phyloP scores from a whole-genome alignment of 2,113 vertebrate species.

The Nycticryphes semicollaris region DNA sequence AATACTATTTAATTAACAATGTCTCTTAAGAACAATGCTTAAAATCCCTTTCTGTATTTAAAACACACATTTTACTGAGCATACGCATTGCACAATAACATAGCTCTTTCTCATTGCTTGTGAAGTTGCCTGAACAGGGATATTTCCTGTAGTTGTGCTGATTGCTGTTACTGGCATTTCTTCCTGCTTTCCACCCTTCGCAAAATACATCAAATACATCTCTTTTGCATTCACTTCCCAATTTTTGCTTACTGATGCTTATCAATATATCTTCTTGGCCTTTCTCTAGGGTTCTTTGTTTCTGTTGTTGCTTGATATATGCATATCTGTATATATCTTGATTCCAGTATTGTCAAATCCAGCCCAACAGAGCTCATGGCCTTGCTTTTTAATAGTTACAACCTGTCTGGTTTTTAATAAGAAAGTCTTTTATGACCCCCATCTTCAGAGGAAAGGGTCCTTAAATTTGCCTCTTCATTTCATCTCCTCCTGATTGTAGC shows the following conservation, averaged over 20 bases:
- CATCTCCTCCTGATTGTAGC: background rate
- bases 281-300: background rate
- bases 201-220: background rate
- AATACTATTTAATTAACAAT: background rate
- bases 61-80: background rate
- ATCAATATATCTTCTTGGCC: background rate
- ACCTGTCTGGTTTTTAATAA: conserved; percentile 20
- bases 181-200: background rate
- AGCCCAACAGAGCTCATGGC: background rate
- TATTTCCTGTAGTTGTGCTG: background rate
- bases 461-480: conserved; percentile 38
- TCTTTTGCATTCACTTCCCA: background rate
- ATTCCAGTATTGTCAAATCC: background rate
- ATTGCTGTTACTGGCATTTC: background rate
- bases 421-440: conserved; percentile 20
- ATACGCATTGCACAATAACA: background rate
- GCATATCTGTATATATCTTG: background rate
- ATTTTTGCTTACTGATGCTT: background rate
- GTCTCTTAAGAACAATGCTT: background rate
- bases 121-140: background rate
- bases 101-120: background rate
- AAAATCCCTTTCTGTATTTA: background rate
- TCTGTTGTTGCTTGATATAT: background rate
- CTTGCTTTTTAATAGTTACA: conserved; percentile 21
- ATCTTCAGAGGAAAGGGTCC: background rate